Percentiles rank a stretch among this genome's conserved stretches.
Conservation (phyloP, 2,113 vertebrate species). For the Engraulis encrasicolus region DNA sequence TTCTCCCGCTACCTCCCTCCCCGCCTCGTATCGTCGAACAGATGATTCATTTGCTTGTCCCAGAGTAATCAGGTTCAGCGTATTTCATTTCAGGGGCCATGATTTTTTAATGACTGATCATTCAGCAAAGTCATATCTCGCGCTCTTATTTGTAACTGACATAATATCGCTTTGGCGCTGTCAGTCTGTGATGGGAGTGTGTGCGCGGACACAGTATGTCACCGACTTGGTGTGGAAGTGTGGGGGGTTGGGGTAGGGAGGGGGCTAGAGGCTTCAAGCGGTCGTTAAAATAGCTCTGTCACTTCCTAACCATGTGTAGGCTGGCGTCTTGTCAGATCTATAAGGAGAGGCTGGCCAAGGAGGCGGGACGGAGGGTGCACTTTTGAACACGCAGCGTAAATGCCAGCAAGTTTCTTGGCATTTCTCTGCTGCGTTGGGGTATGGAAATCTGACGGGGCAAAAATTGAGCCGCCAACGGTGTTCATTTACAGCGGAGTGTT, state of each 20-base stretch:
- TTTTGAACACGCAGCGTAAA: neutral
- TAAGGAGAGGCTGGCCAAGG: neutral
- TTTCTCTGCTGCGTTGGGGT: neutral
- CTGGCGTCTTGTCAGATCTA: neutral
- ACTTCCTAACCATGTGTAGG: neutral
- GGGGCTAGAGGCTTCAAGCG: neutral
- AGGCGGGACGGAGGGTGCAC: neutral
- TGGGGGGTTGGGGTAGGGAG: too few relatives aligned
- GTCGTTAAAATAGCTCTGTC: neutral
- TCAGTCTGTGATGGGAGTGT: neutral
- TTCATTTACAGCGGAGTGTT: neutral
- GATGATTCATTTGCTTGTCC: neutral
- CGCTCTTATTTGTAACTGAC: neutral
- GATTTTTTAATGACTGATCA: neutral
- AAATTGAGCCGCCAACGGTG: neutral
- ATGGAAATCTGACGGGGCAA: neutral
- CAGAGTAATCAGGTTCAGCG: neutral
- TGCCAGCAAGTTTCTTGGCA: neutral
- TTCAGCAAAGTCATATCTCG: neutral
- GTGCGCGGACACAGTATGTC: neutral
- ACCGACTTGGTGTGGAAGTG: neutral
- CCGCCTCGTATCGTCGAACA: neutral
- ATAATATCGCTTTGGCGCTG: neutral
- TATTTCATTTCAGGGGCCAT: slow-evolving; percentile 1
- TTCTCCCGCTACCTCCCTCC: neutral